These are phyloP conservation scores for Thecocarcelia acutangulata DNA, from an alignment of 2,888 invertebrate genomes.

Conservation along the genomic window DNA sequence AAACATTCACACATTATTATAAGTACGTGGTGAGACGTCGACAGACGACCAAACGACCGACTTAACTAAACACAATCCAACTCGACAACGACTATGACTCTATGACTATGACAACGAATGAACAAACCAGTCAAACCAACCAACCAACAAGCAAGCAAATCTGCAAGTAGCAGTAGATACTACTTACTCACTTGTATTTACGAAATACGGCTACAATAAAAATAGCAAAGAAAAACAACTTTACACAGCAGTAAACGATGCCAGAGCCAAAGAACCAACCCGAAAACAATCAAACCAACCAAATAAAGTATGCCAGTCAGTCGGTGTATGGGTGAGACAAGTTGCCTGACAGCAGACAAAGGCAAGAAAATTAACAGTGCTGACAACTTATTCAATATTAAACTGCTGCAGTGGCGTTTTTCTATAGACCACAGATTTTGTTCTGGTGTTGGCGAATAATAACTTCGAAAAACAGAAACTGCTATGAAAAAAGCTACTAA, in stretches of 20 bases:
- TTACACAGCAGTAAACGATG: slow-evolving; percentile 37
- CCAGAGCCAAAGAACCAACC: slow-evolving; percentile 47
- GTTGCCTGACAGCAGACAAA: slow-evolving; percentile 33
- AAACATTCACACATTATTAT: slow-evolving; percentile 70
- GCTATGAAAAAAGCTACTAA: too few species aligned
- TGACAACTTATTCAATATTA: slow-evolving; percentile 24
- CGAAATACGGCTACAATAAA: slow-evolving; percentile 43
- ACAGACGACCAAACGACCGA: slow-evolving; percentile 35
- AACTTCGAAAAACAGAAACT: too few species aligned
- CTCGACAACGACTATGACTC: slow-evolving; percentile 49
- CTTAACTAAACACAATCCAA: slow-evolving; percentile 41
- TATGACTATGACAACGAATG: slow-evolving; percentile 49
- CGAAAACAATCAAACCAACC: slow-evolving; percentile 36
- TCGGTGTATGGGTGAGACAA: slow-evolving; percentile 7
- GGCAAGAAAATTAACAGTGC: slow-evolving; percentile 19
- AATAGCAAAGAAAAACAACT: slow-evolving; percentile 12
- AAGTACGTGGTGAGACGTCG: slow-evolving; percentile 40
- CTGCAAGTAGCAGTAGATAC: slow-evolving; percentile 47
- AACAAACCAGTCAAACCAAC: slow-evolving; percentile 43
- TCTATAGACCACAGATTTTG: not conserved
- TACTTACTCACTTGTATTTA: slow-evolving; percentile 42
- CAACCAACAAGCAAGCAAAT: slow-evolving; percentile 36
- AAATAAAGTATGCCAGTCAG: slow-evolving; percentile 43
- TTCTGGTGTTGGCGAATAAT: too few species aligned
- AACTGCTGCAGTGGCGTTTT: too few species aligned